Base-by-base conservation (phyloP, 2,888 invertebrate genomes). In the Limnephilus marmoratus region DNA sequence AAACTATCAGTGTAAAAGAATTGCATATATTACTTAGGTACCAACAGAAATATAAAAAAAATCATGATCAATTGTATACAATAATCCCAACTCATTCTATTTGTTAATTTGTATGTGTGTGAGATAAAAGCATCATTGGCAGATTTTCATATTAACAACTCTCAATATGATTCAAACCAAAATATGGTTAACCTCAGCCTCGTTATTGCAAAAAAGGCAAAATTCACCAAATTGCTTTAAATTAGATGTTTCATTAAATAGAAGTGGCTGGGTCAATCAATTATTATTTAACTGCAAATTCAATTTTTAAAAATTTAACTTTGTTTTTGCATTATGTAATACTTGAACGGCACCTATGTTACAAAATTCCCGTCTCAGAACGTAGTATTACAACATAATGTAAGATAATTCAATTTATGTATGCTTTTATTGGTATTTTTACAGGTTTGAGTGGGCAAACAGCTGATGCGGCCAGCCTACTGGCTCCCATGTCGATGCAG, bases 401-500 rank as follows among this genome's bases (percentile, higher is more conserved):
- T 41, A 15, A 82, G 37, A 81, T 90, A 90, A 82, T 41, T 90
- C 41, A 90, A 82, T 90, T 53, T 90, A 83, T 90, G 34, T 82
- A 85, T 80, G 53, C 68, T 24, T 13, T 85, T 90, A 53, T 81
- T 92, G 94, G 94, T 94, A 94, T 94, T 94, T 94, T 80, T 41
- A 89, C 94, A 95, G 95, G 95, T 95, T 94, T 95, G 94, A 95
- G 95, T 95, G 95, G 95, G 94, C 95, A 95, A 95, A 94, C 95
- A 94, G 95, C 95, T 68, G 95, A 95, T 94, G 94, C 96, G 94
- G 95, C 96, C 94, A 95, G 96, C 94, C 95, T 96, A 94, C 94
- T 98, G 95, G 97, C 97, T 94, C 98, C 98, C 91, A 98, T 98
- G 96, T 98, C 98, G 94, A 97, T 99, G 96, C 99, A 99, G 97